These are phyloP conservation scores for Oasisia sp. DNA, from an alignment of 2,888 invertebrate genomes.

Conservation along the genomic window DNA sequence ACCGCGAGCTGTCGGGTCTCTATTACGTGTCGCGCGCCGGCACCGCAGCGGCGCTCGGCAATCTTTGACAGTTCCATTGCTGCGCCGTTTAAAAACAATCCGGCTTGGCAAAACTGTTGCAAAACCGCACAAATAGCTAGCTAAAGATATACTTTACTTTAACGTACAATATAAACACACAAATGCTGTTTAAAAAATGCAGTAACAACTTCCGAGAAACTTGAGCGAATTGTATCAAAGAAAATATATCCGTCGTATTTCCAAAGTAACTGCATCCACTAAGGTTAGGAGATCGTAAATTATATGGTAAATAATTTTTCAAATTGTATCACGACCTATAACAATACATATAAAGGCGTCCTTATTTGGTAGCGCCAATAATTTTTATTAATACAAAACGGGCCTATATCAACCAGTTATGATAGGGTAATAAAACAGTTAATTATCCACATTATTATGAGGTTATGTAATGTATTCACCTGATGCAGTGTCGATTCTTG, in stretches of 20 bases:
- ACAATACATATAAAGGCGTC: too few relatives aligned
- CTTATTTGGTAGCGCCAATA: too few relatives aligned
- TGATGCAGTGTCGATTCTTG: too few relatives aligned
- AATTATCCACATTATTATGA: neutral
- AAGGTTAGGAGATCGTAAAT: too few relatives aligned
- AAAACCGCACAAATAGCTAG: neutral
- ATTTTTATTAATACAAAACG: too few relatives aligned
- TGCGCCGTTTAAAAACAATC: neutral
- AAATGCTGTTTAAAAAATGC: neutral
- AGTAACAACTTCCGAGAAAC: neutral
- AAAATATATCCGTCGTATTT: too few relatives aligned
- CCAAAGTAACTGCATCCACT: too few relatives aligned
- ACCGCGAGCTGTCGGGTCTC: neutral
- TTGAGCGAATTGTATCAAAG: neutral
- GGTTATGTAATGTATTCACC: too few relatives aligned
- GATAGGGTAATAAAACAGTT: neutral
- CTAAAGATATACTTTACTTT: neutral
- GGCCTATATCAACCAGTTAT: too few relatives aligned
- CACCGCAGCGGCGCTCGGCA: neutral
- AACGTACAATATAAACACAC: neutral
- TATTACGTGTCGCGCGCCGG: neutral
- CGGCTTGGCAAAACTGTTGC: neutral
- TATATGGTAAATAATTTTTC: too few relatives aligned
- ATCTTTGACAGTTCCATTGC: constrained; percentile 4
- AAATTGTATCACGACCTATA: too few relatives aligned